A percentile compares a stretch with the other conserved stretches of the same genome.
Conservation (phyloP, 2,888 invertebrate genomes). For the Eumacrocentrus americanus region DNA sequence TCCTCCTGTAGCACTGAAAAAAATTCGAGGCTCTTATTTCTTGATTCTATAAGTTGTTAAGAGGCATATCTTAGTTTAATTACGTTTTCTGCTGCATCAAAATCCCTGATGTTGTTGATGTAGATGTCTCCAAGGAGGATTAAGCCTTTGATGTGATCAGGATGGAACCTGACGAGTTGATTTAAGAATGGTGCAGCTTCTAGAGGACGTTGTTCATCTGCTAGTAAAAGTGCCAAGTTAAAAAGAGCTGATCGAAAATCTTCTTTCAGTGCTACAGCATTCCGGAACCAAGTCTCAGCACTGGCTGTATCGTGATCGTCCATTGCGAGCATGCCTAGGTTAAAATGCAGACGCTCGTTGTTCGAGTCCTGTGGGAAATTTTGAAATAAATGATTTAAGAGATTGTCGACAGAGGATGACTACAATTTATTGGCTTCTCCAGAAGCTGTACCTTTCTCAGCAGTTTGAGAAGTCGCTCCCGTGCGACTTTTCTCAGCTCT, state of each 20-base stretch:
- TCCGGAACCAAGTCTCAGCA: slow-evolving; percentile 90
- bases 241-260: slow-evolving; percentile 94
- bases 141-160: slow-evolving; percentile 92
- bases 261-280: slow-evolving; percentile 84
- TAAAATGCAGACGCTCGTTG: slow-evolving; percentile 93
- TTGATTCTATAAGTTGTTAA: not conserved
- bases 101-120: slow-evolving; percentile 92
- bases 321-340: slow-evolving; percentile 96
- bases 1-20: slow-evolving; percentile 85
- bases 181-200: slow-evolving; percentile 93
- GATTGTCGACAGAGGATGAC: too few species aligned
- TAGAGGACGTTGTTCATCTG: slow-evolving; percentile 85
- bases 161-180: slow-evolving; percentile 88
- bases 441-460: slow-evolving; percentile 76
- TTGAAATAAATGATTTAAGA: not conserved
- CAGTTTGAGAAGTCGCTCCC: slow-evolving; percentile 81
- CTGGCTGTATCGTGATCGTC: slow-evolving; percentile 88
- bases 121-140: slow-evolving; percentile 95
- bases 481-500: slow-evolving; percentile 78
- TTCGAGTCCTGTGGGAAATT: slow-evolving; percentile 65
- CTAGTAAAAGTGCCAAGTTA: slow-evolving; percentile 87
- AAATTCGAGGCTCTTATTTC: not conserved
- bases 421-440: too few species aligned
- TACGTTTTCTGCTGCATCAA: slow-evolving; percentile 92
- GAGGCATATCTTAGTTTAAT: too few species aligned